Percentiles rank a stretch among this genome's conserved stretches.
Evolutionary conservation across 2,888 invertebrate species (phyloP).

Genomic region (Drosophila prostipennis): DNA sequence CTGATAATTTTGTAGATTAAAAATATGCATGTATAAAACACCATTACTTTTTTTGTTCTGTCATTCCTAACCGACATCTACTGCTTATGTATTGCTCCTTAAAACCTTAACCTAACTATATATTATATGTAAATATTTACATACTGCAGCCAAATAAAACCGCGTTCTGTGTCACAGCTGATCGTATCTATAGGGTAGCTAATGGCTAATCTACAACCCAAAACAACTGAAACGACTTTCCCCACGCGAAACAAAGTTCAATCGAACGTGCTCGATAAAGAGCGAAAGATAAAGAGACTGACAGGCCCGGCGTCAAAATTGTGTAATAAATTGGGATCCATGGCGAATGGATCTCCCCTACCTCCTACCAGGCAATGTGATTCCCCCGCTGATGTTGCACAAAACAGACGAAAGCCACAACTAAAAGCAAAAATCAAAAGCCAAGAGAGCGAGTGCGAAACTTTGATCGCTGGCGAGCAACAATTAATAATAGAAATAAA

Average conservation of each 20-base stretch:
- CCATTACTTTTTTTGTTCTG: background rate
- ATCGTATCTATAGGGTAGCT: conserved; percentile 13
- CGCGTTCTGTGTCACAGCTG: conserved; percentile 14
- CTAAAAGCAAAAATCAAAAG: conserved; percentile 22
- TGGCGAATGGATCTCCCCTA: conserved; percentile 5
- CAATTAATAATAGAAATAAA: conserved; percentile 52
- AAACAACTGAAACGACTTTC: conserved; percentile 17
- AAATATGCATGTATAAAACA: background rate
- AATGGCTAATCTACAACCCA: conserved; percentile 13
- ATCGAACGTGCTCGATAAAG: conserved; percentile 30
- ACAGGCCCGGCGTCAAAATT: conserved; percentile 10
- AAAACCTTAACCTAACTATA: background rate
- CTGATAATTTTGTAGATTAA: background rate
- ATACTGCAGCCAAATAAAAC: background rate
- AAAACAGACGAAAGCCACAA: conserved; percentile 28
- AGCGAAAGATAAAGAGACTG: conserved; percentile 21
- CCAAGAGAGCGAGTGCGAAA: conserved; percentile 24
- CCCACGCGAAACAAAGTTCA: conserved; percentile 28
- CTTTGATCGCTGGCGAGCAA: conserved; percentile 35
- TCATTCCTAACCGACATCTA: background rate
- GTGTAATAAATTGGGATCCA: conserved; percentile 24
- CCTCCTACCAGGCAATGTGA: conserved; percentile 5
- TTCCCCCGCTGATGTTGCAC: conserved; percentile 31
- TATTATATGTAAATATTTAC: conserved; percentile 1
- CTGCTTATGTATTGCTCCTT: background rate